Conservation (phyloP, 2,113 vertebrate species). For the Steatornis caripensis region DNA sequence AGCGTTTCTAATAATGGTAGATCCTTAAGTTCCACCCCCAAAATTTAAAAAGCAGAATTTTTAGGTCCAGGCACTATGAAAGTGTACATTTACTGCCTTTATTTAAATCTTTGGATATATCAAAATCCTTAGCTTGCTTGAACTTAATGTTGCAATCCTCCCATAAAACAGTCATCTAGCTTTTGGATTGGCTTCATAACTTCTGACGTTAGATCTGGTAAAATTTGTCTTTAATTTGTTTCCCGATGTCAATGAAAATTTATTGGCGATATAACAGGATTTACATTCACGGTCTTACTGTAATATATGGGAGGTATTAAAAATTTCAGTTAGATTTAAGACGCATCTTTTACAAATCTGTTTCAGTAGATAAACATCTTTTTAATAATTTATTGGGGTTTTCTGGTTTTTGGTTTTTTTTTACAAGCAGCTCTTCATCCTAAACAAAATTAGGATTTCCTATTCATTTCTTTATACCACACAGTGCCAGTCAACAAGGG, state of each 20-base stretch:
- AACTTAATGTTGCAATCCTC: not conserved
- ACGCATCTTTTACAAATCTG: not conserved
- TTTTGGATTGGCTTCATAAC: not conserved
- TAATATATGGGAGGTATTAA: not conserved
- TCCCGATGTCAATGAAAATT: not conserved
- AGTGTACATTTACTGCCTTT: not conserved
- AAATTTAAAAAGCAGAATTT: not conserved
- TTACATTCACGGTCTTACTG: not conserved
- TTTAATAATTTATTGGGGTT: not conserved
- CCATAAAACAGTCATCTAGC: not conserved
- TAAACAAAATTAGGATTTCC: not conserved
- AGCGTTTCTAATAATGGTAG: not conserved
- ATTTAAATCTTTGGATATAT: not conserved
- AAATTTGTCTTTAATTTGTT: not conserved
- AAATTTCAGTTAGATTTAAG: not conserved
- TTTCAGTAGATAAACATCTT: not conserved
- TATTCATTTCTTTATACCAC: not conserved
- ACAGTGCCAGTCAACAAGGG: not conserved
- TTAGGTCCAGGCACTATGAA: not conserved
- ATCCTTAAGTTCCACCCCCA: not conserved
- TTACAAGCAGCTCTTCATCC: not conserved
- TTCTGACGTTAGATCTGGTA: not conserved
- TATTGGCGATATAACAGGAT: not conserved
- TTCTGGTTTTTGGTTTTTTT: not conserved
- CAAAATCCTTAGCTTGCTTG: not conserved